These are phyloP conservation scores for Hippocampus comes DNA, from an alignment of 2,113 vertebrate species.

Conservation along the genomic window DNA sequence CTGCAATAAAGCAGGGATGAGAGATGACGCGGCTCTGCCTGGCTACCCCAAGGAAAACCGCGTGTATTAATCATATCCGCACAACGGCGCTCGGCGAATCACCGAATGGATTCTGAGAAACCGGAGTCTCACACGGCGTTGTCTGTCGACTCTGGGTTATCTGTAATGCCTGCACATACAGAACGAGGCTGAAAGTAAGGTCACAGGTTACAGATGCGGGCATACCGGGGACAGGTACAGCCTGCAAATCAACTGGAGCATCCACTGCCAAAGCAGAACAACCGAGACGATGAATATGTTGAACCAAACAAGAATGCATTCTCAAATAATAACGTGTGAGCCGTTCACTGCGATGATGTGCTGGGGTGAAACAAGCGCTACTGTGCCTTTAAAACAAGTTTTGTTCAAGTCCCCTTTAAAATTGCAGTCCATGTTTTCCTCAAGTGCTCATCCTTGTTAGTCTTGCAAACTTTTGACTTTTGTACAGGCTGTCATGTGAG, in stretches of 20 bases:
- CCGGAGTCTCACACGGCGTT: conserved; percentile 21
- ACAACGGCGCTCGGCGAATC: conserved; percentile 10
- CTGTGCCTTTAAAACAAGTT: too few relatives aligned
- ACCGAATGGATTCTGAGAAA: conserved; percentile 13
- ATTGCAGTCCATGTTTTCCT: too few relatives aligned
- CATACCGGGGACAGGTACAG: conserved; percentile 7
- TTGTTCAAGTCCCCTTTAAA: too few relatives aligned
- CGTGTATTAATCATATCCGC: conserved; percentile 41
- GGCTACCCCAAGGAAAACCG: conserved; percentile 18
- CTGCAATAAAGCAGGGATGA: conserved; percentile 21
- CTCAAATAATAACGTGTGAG: too few relatives aligned
- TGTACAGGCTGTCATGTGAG: too few relatives aligned
- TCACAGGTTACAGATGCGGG: conserved; percentile 31
- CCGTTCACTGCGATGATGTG: too few relatives aligned
- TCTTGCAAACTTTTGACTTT: too few relatives aligned
- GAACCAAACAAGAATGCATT: too few relatives aligned
- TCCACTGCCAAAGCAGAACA: background rate
- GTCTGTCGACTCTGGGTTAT: conserved; percentile 25
- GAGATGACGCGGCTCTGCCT: conserved; percentile 27
- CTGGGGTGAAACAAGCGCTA: too few relatives aligned
- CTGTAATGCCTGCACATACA: conserved; percentile 17
- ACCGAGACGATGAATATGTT: too few relatives aligned
- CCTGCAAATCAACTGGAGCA: background rate
- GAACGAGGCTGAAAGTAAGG: conserved; percentile 12
- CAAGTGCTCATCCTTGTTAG: too few relatives aligned